Evolutionary conservation across 2,113 vertebrate genomes (phyloP), one percentile per base, ranked within the genome.

Genomic region (Hyperoodon ampullatus): DNA sequence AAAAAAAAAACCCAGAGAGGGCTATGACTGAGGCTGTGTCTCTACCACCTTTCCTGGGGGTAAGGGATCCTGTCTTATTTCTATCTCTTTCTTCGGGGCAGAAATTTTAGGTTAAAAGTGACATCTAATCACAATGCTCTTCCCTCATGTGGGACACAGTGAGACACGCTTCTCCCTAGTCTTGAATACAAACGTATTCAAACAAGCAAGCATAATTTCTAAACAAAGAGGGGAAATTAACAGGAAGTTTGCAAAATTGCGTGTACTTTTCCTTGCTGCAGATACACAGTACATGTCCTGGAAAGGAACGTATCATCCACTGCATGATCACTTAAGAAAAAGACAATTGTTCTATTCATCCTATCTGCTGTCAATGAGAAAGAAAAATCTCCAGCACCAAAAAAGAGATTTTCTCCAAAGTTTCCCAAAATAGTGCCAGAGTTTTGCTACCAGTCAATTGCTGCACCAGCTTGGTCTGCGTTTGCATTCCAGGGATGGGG

Each of bases 151-250:
- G 28, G 12, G 33, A 30, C 30, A 23, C 9, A 66, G 39, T 12
- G 33, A 94, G 53, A 75, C 30, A 87, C 6, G 16, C 10, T 24
- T 95, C 55, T 39, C 35, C 47, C 9, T 28, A 23, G 5, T 86
- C 86, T 84, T 88, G 35, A 75, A 44, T 87, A 92, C 30, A 93
- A 86, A 88, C 19, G 4, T 77, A 95, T 93, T 96, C 30, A 74
- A 93, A 78, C n/a, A 97, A 87, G 50, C 61, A 95, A 94, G 66
- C 58, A 85, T 61, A 66, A 86, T 94, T 93, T 95, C 83, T 74
- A 68, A 93, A 91, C 58, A 63, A 91, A 94, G 24, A 83, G 4
- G 39, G 35, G 50, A 95, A 93, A 85, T 82, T 35, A 88, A 90
- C 19, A 39, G 23, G 85, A 33, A 85, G 80, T n/a, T 44, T 90